Evolutionary conservation across 2,113 vertebrate species (phyloP).

Genomic region (Cygnus buccinator): DNA sequence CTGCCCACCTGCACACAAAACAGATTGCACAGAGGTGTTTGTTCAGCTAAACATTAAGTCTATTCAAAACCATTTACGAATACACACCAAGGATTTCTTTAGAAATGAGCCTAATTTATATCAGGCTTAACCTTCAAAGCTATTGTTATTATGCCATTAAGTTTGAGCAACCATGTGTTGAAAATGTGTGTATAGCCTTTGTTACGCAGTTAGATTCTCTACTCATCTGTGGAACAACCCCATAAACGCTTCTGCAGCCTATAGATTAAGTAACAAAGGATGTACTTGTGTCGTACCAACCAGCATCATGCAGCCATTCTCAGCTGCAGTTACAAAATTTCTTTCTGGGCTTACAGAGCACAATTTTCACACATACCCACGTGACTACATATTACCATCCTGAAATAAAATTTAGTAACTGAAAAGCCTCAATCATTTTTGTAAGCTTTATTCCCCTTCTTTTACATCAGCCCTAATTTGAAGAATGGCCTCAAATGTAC

Average conservation of each 20-base stretch:
- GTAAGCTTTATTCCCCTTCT: background rate
- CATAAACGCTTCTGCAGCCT: background rate
- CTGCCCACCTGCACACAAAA: background rate
- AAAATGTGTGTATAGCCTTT: background rate
- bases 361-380: background rate
- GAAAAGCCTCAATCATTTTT: background rate
- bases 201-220: background rate
- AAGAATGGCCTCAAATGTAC: background rate
- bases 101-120: constrained; percentile 8
- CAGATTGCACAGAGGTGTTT: background rate
- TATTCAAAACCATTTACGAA: constrained; percentile 4
- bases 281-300: background rate
- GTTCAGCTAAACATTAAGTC: background rate
- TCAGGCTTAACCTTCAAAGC: constrained; percentile 11
- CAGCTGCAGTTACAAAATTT: background rate
- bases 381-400: background rate
- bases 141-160: background rate
- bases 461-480: background rate
- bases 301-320: background rate
- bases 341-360: background rate
- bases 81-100: background rate
- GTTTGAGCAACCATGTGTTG: background rate
- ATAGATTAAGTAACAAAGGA: background rate
- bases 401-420: background rate
- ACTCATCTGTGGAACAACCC: background rate